Evolutionary conservation across 2,113 vertebrate species (phyloP), one percentile per base, ranked within the genome.

Genomic region (Fregetta grallaria): DNA sequence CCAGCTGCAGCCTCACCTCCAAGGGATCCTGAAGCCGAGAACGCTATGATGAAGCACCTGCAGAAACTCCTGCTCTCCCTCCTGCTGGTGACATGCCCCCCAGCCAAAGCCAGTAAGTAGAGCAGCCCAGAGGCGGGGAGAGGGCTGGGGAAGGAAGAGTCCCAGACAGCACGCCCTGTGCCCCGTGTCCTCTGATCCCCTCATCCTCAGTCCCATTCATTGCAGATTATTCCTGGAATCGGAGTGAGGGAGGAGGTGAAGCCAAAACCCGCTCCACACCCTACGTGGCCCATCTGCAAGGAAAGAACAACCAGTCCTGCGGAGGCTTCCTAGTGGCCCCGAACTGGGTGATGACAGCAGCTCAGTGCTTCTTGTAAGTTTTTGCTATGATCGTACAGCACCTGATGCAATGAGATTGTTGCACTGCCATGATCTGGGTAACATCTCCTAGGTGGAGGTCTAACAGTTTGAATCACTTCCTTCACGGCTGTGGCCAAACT

Each of bases 261-360:
- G 67, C 42, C 78, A 53, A 17, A 73, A 6, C 11, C 8, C 34
- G 5, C 10, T 17, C 55, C 44, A 27, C 36, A 0, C 94, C 97
- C 53, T 97, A 94, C 17, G 0, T 96, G 94, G 96, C 93, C 19
- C 78, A 87, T 10, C 76, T 97, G 81, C 90, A 73, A 29, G 93
- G 92, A 2, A n/a, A 45, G 83, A 66, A 84, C 65, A 18, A n/a
- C 8, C 21, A 44, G 0, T 88, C 32, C 92, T 98, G 97, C 1
- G 93, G 90, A 1, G 97, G 97, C 3, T 96, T 97, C 80, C 80
- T 98, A 0, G 94, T 98, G 87, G 86, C 83, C 32, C 94, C 92
- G 0, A 27, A 34, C 49, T 98, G 97, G 97, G 96, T 98, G 82
- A 75, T 98, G 94, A 96, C 97, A 2, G 97, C 97, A 0, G 97